Evolutionary conservation across 2,797 vertebrate species (phyloP).

Genomic region (Myotis findleyi): DNA sequence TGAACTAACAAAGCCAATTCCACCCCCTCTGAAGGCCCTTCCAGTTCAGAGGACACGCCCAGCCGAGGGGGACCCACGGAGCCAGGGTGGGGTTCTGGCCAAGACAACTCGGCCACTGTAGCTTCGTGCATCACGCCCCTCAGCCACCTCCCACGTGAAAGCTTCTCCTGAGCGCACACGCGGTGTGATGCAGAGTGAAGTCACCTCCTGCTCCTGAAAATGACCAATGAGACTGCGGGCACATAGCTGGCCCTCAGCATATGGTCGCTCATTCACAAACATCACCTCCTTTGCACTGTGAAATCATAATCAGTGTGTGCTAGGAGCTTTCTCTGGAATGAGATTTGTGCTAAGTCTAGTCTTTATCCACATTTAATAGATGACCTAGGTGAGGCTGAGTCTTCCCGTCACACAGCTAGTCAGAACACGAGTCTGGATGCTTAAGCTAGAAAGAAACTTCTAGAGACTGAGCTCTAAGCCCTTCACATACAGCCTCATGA

Average conservation of each 20-base stretch:
- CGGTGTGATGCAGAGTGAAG: neutral
- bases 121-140: neutral
- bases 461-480: neutral
- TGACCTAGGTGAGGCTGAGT: neutral
- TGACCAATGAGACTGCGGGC: neutral
- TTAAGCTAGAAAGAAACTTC: neutral
- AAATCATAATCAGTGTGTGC: neutral
- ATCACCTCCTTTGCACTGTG: neutral
- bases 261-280: neutral
- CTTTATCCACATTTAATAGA: neutral
- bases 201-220: neutral
- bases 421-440: neutral
- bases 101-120: neutral
- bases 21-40: conserved; percentile 9
- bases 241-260: neutral
- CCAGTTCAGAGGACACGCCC: conserved; percentile 35
- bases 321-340: neutral
- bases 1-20: neutral
- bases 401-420: neutral
- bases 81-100: neutral
- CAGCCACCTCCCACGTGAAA: neutral
- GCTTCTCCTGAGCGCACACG: neutral
- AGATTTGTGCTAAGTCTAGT: neutral
- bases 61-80: neutral
- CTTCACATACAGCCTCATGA: neutral